Evolutionary conservation across 2,797 vertebrate species (phyloP).

Genomic region (Heterohyrax brucei): DNA sequence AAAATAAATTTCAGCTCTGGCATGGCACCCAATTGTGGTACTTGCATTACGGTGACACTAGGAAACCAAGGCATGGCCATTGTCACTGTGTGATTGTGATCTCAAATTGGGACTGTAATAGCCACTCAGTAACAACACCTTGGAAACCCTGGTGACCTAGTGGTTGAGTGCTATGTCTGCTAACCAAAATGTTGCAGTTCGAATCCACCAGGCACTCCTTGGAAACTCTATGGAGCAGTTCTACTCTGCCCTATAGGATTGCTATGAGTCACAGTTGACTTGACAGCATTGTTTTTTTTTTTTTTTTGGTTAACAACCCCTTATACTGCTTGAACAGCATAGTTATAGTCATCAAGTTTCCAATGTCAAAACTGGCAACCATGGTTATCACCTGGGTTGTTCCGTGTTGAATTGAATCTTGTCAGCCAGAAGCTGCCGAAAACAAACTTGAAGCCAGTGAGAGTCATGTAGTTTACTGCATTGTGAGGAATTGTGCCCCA

Average conservation of each 20-base stretch:
- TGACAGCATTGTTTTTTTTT: too few relatives aligned
- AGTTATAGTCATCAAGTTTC: neutral
- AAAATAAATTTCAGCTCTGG: neutral
- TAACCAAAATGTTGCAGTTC: too few relatives aligned
- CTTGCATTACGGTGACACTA: neutral
- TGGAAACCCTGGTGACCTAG: neutral
- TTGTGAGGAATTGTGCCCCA: neutral
- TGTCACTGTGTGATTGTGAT: neutral
- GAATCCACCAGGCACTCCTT: too few relatives aligned
- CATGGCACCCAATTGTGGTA: neutral
- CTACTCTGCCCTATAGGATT: too few relatives aligned
- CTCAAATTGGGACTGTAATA: neutral
- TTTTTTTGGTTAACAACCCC: too few relatives aligned
- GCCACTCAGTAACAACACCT: neutral
- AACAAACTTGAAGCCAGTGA: neutral
- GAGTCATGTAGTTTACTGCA: neutral
- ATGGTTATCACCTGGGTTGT: neutral
- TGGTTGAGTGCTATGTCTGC: too few relatives aligned
- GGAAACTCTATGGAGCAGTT: too few relatives aligned
- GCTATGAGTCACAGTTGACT: too few relatives aligned
- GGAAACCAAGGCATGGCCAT: neutral
- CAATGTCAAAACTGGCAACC: neutral
- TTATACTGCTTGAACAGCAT: neutral
- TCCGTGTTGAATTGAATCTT: constrained; percentile 44
- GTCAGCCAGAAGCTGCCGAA: neutral